phyloP scores from a whole-genome alignment of 30 jellyfish, hydroid and myxozoan species.

The Turritopsis dohrnii region DNA sequence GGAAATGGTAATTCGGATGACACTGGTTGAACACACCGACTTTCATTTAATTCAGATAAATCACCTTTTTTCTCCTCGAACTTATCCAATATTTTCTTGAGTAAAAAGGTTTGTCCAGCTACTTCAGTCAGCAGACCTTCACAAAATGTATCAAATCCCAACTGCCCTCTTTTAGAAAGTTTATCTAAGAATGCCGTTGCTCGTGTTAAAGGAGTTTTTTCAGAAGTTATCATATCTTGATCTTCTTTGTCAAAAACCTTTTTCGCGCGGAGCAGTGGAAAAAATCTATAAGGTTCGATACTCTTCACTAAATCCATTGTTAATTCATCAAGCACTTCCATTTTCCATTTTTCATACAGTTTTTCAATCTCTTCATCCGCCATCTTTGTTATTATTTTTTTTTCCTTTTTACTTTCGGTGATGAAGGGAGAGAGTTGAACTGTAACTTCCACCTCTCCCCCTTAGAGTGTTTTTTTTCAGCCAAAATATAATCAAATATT shows the following conservation, averaged over 20 bases:
- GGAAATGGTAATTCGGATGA: slow-evolving; percentile 7
- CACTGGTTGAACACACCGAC: not conserved
- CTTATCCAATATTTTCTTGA: slow-evolving; percentile 1
- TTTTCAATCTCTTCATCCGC: slow-evolving; percentile 18
- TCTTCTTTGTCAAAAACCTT: slow-evolving; percentile 21
- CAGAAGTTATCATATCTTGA: slow-evolving; percentile 20
- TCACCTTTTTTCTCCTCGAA: slow-evolving; percentile 13
- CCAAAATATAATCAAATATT: too few species aligned
- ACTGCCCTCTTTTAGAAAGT: slow-evolving; percentile 8
- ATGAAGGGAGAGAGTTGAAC: not conserved
- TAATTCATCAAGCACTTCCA: slow-evolving; percentile 11
- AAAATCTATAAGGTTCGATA: slow-evolving; percentile 19
- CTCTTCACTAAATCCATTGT: not conserved
- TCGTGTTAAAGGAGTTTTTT: slow-evolving; percentile 2
- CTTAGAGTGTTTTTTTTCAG: too few species aligned
- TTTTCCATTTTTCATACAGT: slow-evolving; percentile 20
- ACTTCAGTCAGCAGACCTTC: slow-evolving; percentile 12
- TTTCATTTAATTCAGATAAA: slow-evolving; percentile 1
- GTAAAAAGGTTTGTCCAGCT: slow-evolving; percentile 22
- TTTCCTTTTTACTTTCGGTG: not conserved
- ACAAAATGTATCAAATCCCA: slow-evolving; percentile 25
- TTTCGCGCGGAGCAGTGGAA: slow-evolving; percentile 4
- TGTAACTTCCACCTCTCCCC: not conserved
- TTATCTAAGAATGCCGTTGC: slow-evolving; percentile 12
- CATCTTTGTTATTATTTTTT: slow-evolving; percentile 4